These are phyloP conservation scores for Luscinia megarhynchos DNA, from an alignment of 2,797 vertebrate species.

Conservation along the genomic window DNA sequence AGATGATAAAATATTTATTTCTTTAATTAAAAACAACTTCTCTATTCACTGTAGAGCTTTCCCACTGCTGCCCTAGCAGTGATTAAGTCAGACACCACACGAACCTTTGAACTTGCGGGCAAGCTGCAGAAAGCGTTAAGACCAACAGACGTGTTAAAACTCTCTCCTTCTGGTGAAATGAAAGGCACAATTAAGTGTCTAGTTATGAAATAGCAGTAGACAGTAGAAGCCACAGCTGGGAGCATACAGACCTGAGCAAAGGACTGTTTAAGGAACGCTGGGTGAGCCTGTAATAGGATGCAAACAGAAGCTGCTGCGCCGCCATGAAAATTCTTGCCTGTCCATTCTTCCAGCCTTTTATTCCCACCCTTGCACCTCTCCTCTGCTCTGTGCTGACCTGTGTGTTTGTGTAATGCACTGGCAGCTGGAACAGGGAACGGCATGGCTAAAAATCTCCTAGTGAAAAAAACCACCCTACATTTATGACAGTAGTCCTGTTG, in stretches of 20 bases:
- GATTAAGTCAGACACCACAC: fast-evolving
- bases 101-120: background rate
- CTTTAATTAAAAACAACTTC: background rate
- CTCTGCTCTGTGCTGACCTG: background rate
- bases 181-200: background rate
- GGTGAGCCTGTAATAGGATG: background rate
- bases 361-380: background rate
- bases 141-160: background rate
- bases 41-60: background rate
- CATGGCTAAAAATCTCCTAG: background rate
- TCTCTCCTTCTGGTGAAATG: background rate
- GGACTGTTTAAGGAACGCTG: background rate
- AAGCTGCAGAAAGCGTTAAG: background rate
- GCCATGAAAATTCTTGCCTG: background rate
- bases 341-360: background rate
- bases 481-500: background rate
- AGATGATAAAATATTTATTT: background rate
- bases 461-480: background rate
- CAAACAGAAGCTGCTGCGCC: background rate
- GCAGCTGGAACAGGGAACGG: background rate
- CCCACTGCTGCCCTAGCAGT: background rate
- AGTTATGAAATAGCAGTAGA: background rate
- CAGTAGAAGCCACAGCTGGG: background rate
- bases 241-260: background rate
- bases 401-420: background rate